A percentile compares a stretch with the other conserved stretches of the same genome.
phyloP scores from a whole-genome alignment of 2,797 vertebrate species.

The Allenopithecus nigroviridis region DNA sequence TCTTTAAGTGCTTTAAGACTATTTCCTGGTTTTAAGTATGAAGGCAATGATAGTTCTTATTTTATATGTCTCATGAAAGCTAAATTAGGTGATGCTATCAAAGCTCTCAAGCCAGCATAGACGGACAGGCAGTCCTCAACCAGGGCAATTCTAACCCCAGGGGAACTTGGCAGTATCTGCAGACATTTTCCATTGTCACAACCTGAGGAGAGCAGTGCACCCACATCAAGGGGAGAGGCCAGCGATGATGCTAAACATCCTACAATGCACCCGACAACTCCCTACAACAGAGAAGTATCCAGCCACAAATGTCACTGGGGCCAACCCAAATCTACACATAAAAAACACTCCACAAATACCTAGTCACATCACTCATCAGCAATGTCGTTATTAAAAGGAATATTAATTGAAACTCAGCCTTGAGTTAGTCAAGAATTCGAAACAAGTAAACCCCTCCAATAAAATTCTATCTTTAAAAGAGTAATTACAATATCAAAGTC shows the following conservation, averaged over 20 bases:
- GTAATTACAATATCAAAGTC: not conserved
- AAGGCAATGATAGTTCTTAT: not conserved
- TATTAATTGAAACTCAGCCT: not conserved
- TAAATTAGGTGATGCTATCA: not conserved
- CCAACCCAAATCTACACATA: not conserved
- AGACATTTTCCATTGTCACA: not conserved
- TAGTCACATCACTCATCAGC: not conserved
- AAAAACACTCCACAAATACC: not conserved
- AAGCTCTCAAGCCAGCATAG: not conserved
- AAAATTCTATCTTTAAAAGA: not conserved
- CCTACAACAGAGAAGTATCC: not conserved
- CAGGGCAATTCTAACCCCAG: accelerated
- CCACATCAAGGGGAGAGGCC: not conserved
- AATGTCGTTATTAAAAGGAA: not conserved
- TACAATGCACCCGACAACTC: no score
- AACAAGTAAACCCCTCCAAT: not conserved
- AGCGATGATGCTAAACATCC: accelerated
- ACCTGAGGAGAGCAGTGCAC: no score
- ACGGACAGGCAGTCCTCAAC: accelerated
- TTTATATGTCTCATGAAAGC: not conserved
- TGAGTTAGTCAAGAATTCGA: not conserved
- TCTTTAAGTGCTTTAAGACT: not conserved
- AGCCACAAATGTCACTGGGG: not conserved
- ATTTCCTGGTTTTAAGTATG: not conserved
- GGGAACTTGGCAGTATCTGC: no score